Base-by-base conservation (phyloP, 2,888 invertebrate genomes). In the Caenorhabditis sulstoni region DNA sequence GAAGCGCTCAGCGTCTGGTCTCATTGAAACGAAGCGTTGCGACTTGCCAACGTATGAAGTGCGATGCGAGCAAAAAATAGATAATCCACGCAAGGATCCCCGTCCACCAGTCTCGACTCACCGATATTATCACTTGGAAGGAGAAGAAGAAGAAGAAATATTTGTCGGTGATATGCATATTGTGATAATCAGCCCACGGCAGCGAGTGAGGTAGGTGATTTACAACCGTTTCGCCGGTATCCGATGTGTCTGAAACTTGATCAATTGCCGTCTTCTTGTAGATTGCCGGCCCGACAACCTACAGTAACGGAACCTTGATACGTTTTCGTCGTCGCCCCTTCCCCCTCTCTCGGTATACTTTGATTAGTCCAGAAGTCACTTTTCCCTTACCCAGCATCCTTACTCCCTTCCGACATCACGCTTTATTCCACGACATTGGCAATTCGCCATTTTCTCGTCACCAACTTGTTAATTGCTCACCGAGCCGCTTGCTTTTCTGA, bases 81-180 rank as follows among this genome's bases (percentile, higher is more conserved):
- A 45, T 41, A 61, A 70, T 53, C 35, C 22, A 45, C 29, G n/a
- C 44, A 7, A n/a, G 11, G 59, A 9, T 23, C 55, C 70, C 18
- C 1, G 12, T 20, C 41, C 7, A 9, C 18, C n/a, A 49, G n/a
- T n/a, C 23, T 16, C 70, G 14, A 41, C 47, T 3, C 20, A 29
- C 58, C 18, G 64, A 73, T 64, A 50, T 52, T 41, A 64, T 73
- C 71, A 71, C 58, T 50, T 47, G 29, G 29, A 29, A 7, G 29
- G n/a, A n/a, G n/a, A 29, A 3, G 29, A 29, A 29, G 29, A 7
- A 39, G 29, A 50, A 35, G 64, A 58, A 71, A 41, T 68, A 59
- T 71, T 39, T 73, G 64, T 64, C 73, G 73, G 64, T 73, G 64
- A 73, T 73, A 73, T 73, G 73, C 73, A 73, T 73, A 73, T 64